Base-by-base conservation (phyloP, 2,888 invertebrate species). In the Orchestes rusci region DNA sequence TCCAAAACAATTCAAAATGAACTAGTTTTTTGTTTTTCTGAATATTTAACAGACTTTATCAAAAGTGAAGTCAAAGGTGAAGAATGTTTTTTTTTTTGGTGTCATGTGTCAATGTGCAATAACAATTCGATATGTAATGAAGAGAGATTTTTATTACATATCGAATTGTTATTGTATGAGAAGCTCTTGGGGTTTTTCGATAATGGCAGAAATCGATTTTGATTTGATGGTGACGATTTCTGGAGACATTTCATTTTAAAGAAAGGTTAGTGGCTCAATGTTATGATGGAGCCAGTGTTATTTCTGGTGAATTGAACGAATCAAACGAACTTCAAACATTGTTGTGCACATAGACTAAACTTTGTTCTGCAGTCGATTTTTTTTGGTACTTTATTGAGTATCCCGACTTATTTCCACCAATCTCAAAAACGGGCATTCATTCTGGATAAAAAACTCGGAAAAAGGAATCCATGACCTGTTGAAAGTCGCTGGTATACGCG, bases 301-400 rank as follows among this genome's bases (percentile, higher is more conserved):
- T n/a, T n/a, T 43, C 56, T 16, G 58, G 56, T 29, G 40, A 59
- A 32, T 42, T 58, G 33, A 57, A 58, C 42, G 62, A 59, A 18
- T 27, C 63, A 64, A 52, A 42, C 51, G 8, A 53, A 55, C 51
- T 49, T 63, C 28, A 52, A 51, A 51, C 37, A 37, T 37, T 37
- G 37, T 16, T 37, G 37, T 27, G 37, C 27, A 27, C 37, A 37
- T 27, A 37, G 37, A 16, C 27, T 37, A 37, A 37, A 37, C 16
- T 19, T 37, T 27, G 27, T 37, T 10, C 27, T 37, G 37, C 37
- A 37, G 27, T 28, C 20, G 16, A 15, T 29, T 39, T 31, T 15
- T 31, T 39, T 39, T 32, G n/a, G 10, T 5, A 34, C 31, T 23
- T 16, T 29, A 15, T 23, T 16, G n/a, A 15, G 15, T 16, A 30